Evolutionary conservation across 2,113 vertebrate species (phyloP).

Genomic region (Bothrops jararaca): DNA sequence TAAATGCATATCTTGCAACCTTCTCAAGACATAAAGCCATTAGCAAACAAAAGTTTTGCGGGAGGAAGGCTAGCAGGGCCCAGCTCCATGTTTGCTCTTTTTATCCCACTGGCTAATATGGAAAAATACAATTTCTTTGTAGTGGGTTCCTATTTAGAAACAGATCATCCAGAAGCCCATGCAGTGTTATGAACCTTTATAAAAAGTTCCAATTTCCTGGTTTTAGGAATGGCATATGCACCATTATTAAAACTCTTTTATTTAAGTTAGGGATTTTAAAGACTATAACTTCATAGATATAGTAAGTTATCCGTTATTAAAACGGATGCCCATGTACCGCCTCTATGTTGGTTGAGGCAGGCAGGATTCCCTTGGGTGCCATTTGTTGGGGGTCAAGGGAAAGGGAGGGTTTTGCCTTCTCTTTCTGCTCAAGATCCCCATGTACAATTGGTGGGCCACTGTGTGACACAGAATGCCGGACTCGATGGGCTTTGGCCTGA

Average conservation of each 20-base stretch:
- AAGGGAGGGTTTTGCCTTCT: too few species aligned
- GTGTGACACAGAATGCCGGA: too few species aligned
- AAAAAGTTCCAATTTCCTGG: neutral
- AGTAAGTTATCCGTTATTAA: too few species aligned
- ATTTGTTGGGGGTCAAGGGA: too few species aligned
- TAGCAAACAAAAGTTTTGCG: neutral
- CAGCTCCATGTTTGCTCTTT: neutral
- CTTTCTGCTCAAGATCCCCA: too few species aligned
- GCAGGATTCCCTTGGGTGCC: too few species aligned
- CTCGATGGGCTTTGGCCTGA: too few species aligned
- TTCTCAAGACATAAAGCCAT: neutral
- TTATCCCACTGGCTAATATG: neutral
- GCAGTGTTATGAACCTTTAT: neutral
- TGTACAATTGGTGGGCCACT: too few species aligned
- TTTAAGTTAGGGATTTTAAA: neutral
- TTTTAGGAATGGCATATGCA: neutral
- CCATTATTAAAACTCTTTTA: neutral
- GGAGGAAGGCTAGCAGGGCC: neutral
- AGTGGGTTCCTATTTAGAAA: neutral
- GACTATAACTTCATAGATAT: neutral
- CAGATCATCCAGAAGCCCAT: neutral
- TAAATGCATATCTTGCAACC: neutral
- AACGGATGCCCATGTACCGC: too few species aligned
- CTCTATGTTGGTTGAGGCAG: too few species aligned
- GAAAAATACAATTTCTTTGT: neutral